Conservation (phyloP, 2,113 vertebrate genomes). For the Epinephelus cyanopodus region DNA sequence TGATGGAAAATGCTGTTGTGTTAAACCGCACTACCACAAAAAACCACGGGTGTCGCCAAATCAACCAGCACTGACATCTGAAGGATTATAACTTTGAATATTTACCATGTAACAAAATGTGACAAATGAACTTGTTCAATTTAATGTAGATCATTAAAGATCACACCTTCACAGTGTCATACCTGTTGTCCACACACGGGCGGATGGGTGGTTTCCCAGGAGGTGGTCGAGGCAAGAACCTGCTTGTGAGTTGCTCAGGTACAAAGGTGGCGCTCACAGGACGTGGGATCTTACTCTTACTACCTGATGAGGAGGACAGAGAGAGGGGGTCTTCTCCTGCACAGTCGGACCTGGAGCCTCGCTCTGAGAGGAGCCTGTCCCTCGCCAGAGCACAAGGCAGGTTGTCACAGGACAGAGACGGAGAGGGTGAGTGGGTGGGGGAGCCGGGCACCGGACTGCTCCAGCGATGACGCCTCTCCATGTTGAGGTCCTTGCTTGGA, state of each 20-base stretch:
- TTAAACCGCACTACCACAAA: background rate
- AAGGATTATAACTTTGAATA: background rate
- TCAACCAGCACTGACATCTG: background rate
- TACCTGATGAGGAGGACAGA: constrained; percentile 89
- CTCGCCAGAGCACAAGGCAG: constrained; percentile 88
- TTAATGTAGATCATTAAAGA: background rate
- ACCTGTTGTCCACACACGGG: constrained; percentile 92
- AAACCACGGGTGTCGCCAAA: background rate
- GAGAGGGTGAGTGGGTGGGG: constrained; percentile 86
- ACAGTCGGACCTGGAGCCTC: constrained; percentile 87
- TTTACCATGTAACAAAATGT: background rate
- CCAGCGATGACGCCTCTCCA: constrained; percentile 92
- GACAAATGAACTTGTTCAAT: too few species aligned
- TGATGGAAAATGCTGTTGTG: too few species aligned
- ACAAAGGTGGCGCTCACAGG: constrained; percentile 89
- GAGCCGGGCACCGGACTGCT: constrained; percentile 93
- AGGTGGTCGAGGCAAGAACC: constrained; percentile 93
- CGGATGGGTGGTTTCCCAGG: constrained; percentile 92
- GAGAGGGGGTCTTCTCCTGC: constrained; percentile 89
- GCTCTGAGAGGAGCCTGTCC: constrained; percentile 90
- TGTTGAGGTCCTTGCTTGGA: constrained; percentile 86
- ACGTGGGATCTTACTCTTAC: constrained; percentile 96
- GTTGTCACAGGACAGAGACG: constrained; percentile 90
- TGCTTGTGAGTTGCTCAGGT: constrained; percentile 88
- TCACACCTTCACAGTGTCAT: constrained; percentile 44